Conservation (phyloP, 92 coral and sea anemone species). For the Porites cylindrica region DNA sequence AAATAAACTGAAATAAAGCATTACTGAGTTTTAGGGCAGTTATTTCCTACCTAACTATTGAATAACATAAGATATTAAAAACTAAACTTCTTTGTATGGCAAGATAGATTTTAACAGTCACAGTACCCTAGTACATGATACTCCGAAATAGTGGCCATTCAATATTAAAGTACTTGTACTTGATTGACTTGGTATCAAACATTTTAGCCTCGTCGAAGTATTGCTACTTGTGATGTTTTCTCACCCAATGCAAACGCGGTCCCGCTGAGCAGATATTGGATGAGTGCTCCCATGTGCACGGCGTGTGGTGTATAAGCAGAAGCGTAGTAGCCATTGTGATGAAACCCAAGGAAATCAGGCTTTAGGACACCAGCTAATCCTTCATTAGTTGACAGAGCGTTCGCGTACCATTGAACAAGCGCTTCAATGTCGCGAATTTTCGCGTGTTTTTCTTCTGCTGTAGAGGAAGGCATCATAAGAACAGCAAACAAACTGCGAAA, state of each 20-base stretch:
- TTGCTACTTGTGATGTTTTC: neutral
- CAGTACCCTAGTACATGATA: too few relatives aligned
- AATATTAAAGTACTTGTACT: too few relatives aligned
- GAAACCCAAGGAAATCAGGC: constrained; percentile 74
- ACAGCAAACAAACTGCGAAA: constrained; percentile 53
- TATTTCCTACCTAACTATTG: too few relatives aligned
- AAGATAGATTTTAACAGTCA: too few relatives aligned
- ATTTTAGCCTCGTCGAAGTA: neutral
- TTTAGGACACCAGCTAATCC: constrained; percentile 68
- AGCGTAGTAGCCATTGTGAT: constrained; percentile 74
- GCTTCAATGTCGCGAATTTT: constrained; percentile 72
- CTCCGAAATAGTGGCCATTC: too few relatives aligned
- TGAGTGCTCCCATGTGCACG: constrained; percentile 54
- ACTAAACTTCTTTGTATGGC: too few relatives aligned
- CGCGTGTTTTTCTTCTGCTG: constrained; percentile 22
- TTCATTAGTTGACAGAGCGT: constrained; percentile 53
- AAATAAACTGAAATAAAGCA: too few relatives aligned
- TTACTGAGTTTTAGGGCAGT: too few relatives aligned
- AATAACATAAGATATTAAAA: too few relatives aligned
- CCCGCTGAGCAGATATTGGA: constrained; percentile 58
- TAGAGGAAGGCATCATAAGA: constrained; percentile 66
- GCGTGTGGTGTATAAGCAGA: constrained; percentile 72
- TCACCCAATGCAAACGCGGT: constrained; percentile 17
- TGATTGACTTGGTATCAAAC: too few relatives aligned
- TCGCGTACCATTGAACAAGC: constrained; percentile 60